phyloP scores from a whole-genome alignment of 2,888 invertebrate species.

The Sericinus montela region DNA sequence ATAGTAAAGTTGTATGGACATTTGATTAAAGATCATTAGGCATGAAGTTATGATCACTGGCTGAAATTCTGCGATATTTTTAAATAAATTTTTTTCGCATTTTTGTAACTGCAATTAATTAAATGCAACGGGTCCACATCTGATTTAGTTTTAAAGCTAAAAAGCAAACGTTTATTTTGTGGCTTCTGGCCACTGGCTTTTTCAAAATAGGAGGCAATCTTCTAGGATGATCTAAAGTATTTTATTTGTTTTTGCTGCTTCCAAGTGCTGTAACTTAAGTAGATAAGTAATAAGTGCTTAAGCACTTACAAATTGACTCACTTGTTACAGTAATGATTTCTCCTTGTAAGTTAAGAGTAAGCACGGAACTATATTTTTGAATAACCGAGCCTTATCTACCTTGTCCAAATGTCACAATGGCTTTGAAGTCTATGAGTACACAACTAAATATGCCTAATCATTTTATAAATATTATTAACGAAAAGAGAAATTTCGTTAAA shows the following conservation, averaged over 20 bases:
- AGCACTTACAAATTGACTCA: not conserved
- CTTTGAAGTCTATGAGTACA: too few species aligned
- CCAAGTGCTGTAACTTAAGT: not conserved
- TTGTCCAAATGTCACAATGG: too few species aligned
- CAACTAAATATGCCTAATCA: too few species aligned
- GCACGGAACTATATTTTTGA: too few species aligned
- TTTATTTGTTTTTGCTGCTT: slow-evolving; percentile 9
- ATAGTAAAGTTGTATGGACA: too few species aligned
- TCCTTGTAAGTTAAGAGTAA: too few species aligned
- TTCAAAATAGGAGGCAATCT: slow-evolving; percentile 43
- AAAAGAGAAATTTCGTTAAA: too few species aligned
- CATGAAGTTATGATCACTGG: too few species aligned
- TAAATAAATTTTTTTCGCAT: slow-evolving; percentile 63
- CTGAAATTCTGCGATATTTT: too few species aligned
- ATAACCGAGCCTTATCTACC: too few species aligned
- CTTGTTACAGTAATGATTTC: not conserved
- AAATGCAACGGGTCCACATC: slow-evolving; percentile 52
- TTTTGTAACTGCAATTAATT: slow-evolving; percentile 63
- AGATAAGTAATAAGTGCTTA: not conserved
- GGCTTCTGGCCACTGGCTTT: slow-evolving; percentile 46
- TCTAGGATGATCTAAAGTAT: not conserved
- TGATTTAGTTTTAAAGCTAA: slow-evolving; percentile 62
- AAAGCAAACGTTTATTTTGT: slow-evolving; percentile 63
- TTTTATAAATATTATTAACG: too few species aligned
- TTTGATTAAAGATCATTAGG: too few species aligned